Conservation (phyloP, 2,113 vertebrate genomes). For the Tinamus guttatus region DNA sequence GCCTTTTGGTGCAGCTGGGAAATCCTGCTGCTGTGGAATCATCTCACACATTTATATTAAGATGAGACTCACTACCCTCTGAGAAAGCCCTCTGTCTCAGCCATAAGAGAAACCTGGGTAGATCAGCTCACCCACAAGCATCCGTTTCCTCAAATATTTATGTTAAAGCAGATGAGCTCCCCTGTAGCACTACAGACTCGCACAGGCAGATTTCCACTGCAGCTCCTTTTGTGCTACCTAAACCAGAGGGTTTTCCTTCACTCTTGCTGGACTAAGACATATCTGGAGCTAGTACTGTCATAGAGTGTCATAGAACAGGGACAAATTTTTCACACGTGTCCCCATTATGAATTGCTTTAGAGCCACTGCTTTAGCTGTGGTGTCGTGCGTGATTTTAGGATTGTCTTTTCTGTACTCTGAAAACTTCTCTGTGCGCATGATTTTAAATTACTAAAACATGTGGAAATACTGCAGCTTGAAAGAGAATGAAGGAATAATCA, state of each 20-base stretch:
- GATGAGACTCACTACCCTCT: neutral
- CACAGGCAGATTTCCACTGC: neutral
- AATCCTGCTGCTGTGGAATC: neutral
- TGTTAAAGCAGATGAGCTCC: neutral
- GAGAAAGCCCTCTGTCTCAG: neutral
- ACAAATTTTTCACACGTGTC: neutral
- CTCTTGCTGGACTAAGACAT: neutral
- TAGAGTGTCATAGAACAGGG: neutral
- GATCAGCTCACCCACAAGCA: neutral
- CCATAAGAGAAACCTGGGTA: neutral
- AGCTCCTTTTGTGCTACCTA: neutral
- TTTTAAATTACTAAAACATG: neutral
- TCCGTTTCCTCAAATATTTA: neutral
- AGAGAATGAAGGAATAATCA: neutral
- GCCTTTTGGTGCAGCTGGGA: neutral
- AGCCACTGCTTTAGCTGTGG: neutral
- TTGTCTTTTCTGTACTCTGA: neutral
- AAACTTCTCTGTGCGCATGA: neutral
- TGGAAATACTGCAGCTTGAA: neutral
- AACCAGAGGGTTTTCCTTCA: neutral
- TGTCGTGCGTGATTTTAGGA: neutral
- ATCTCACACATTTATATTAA: neutral
- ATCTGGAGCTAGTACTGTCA: neutral
- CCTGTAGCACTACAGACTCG: neutral
- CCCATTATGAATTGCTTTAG: neutral